Base-by-base conservation (phyloP, 1,140 invertebrate genomes). In the Drosophila parabipectinata region DNA sequence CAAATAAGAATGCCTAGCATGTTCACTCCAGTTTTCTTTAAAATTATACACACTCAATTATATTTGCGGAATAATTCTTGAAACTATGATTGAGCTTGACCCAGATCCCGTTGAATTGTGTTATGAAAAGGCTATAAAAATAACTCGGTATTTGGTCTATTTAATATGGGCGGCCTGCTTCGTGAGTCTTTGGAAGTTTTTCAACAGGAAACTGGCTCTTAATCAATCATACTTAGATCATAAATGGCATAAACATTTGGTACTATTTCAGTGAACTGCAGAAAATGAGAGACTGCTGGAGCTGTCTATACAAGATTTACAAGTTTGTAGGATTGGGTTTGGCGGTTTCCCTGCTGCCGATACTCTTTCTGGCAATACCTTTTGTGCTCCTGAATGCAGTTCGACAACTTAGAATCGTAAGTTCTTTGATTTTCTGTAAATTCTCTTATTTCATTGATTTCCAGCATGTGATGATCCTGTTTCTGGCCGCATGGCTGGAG, bases 341-440 rank as follows among this genome's bases (percentile, higher is more conserved):
- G 41, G 41, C 34, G 4, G 6, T 44, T 18, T 3, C 15, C 7
- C 10, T 44, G 7, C 14, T 15, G 41, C 41, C 15, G 14, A 18
- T 44, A 7, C 41, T 18, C 8, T 15, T 44, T 8, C 2, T 44
- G n/a, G 41, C 14, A 0, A 14, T 44, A 15, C 14, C 14, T 7
- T 18, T 44, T 14, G 14, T 44, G 5, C 2, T 44, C 2, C 1
- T 44, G 41, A 5, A 44, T n/a, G 41, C n/a, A 1, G 5, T 8
- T 7, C 24, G n/a, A 14, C 15, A 15, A 3, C 39, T 85, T 18
- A 53, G 82, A 6, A 9, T 32, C 0, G 81, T 87, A 9, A 59
- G 4, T 2, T 9, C 1, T 7, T 4, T 4, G 9, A 8, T n/a
- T 10, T 24, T 21, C 3, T n/a, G 2, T 15, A 0, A 1, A 28